Percentiles rank a stretch among this genome's conserved stretches.
These are phyloP conservation scores for Pampusana beccarii DNA, from an alignment of 2,113 vertebrate genomes.

Conservation along the genomic window DNA sequence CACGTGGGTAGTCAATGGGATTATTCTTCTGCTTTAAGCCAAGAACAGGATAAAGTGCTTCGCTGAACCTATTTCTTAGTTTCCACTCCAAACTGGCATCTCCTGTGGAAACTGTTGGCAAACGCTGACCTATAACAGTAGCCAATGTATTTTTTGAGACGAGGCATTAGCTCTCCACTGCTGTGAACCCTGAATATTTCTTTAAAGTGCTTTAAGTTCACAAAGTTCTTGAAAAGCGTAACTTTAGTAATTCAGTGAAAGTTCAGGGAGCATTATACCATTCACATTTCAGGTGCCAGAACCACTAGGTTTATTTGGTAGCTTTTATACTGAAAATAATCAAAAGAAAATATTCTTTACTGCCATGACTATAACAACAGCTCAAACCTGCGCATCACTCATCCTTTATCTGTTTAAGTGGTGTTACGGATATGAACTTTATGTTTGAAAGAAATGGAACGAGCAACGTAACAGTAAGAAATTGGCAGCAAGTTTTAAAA, in stretches of 20 bases:
- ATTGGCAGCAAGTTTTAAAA: background rate
- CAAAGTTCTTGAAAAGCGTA: conserved; percentile 36
- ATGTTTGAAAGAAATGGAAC: background rate
- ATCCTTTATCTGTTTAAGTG: background rate
- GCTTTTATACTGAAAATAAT: background rate
- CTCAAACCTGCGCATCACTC: background rate
- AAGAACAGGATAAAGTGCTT: conserved; percentile 42
- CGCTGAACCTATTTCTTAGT: background rate
- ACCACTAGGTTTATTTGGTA: background rate
- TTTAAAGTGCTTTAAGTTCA: conserved; percentile 31
- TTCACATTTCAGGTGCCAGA: background rate
- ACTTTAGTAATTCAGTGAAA: background rate
- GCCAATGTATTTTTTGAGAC: conserved; percentile 32
- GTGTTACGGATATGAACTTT: background rate
- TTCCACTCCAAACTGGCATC: conserved; percentile 61
- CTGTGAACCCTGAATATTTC: background rate
- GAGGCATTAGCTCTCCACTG: background rate
- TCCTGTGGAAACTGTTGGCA: conserved; percentile 37
- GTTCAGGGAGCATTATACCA: background rate
- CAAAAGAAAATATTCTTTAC: background rate
- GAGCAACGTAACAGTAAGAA: background rate
- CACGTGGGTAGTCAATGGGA: conserved; percentile 51
- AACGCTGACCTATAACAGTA: conserved; percentile 11
- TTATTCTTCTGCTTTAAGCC: conserved; percentile 47
- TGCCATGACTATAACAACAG: background rate